Conservation (phyloP, 2,113 vertebrate species). For the Oreotragus oreotragus region DNA sequence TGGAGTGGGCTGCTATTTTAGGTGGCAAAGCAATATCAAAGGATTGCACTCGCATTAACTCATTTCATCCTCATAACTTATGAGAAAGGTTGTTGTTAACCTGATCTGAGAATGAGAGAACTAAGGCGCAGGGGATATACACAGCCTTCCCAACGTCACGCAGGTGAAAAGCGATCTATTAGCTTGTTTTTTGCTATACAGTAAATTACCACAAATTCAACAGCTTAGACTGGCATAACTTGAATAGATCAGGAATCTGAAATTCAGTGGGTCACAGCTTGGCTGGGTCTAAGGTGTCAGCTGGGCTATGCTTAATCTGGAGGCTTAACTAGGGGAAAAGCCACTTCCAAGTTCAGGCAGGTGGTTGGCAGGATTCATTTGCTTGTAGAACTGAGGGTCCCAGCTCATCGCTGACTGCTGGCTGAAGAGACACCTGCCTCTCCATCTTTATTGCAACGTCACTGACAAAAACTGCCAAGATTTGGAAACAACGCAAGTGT, state of each 20-base stretch:
- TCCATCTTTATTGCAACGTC: no score
- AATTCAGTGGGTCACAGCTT: neutral
- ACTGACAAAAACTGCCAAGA: neutral
- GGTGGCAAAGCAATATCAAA: neutral
- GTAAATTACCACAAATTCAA: neutral
- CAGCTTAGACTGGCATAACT: neutral
- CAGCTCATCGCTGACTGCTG: neutral
- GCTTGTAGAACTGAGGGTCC: neutral
- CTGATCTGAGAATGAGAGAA: neutral
- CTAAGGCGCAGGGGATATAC: neutral
- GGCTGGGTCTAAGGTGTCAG: neutral
- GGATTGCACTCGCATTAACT: rapidly evolving
- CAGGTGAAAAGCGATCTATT: neutral
- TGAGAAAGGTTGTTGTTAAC: neutral
- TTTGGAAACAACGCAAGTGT: neutral
- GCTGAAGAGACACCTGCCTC: neutral
- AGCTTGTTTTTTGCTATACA: neutral
- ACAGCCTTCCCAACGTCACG: neutral
- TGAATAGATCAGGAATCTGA: neutral
- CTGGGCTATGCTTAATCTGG: no score
- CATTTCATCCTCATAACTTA: neutral
- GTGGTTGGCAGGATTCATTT: neutral
- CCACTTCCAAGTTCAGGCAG: neutral
- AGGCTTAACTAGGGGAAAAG: neutral
- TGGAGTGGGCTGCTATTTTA: no score